Evolutionary conservation across 2,797 vertebrate species (phyloP).

Genomic region (Podarcis lilfordi): DNA sequence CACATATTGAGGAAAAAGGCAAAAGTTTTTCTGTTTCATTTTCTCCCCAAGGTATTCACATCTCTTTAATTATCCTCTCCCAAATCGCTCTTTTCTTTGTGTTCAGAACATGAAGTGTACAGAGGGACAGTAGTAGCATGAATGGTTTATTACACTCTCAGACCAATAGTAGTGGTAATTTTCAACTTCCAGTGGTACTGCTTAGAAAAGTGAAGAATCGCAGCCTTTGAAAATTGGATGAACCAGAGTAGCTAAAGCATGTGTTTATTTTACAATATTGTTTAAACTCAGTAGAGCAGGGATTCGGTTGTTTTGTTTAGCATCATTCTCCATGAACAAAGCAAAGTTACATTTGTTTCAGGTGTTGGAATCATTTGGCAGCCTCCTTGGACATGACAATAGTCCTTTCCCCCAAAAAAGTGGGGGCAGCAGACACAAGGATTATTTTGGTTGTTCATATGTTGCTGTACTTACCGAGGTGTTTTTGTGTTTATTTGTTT

Average conservation of each 20-base stretch:
- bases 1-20: too few relatives aligned
- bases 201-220: background rate
- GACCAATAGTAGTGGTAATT: too few relatives aligned
- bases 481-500: background rate
- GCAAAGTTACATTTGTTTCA: background rate
- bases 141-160: too few relatives aligned
- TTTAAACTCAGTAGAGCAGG: background rate
- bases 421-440: background rate
- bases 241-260: background rate
- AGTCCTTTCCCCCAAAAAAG: background rate
- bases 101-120: too few relatives aligned
- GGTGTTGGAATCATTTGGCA: rapidly evolving
- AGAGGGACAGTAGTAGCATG: too few relatives aligned
- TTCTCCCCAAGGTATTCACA: too few relatives aligned
- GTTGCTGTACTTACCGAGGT: rapidly evolving
- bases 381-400: background rate
- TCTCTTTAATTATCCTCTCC: too few relatives aligned
- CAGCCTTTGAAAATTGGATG: background rate
- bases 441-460: background rate
- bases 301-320: rapidly evolving
- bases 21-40: too few relatives aligned
- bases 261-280: background rate
- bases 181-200: too few relatives aligned
- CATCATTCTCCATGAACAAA: background rate
- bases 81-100: too few relatives aligned